These are phyloP conservation scores for Asarcornis scutulata DNA, from an alignment of 2,113 vertebrate genomes.

Conservation along the genomic window DNA sequence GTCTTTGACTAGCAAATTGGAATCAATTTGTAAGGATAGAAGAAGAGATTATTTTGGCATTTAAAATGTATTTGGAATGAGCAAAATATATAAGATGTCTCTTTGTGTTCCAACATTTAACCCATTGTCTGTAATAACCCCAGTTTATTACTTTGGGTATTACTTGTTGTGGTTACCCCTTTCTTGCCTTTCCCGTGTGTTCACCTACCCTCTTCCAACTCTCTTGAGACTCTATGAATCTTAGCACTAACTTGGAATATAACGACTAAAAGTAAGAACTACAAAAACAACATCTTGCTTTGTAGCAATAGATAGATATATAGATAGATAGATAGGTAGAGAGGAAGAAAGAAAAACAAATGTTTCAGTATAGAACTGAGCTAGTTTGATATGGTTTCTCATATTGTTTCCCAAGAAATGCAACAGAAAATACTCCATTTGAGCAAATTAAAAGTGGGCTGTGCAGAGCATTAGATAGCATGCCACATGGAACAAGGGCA, in stretches of 20 bases:
- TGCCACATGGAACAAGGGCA: not conserved
- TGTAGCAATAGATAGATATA: not conserved
- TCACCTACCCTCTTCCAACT: not conserved
- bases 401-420: not conserved
- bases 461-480: not conserved
- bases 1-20: slow-evolving; percentile 49
- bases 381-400: not conserved
- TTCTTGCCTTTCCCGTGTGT: not conserved
- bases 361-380: not conserved
- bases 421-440: not conserved
- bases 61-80: slow-evolving; percentile 19
- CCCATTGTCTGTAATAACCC: not conserved
- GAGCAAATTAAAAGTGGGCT: slow-evolving; percentile 30
- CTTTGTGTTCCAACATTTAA: not conserved
- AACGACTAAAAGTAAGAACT: not conserved
- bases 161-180: not conserved
- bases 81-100: not conserved
- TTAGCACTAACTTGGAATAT: not conserved
- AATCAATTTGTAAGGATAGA: slow-evolving; percentile 17
- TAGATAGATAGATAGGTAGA: too few species aligned
- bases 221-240: not conserved
- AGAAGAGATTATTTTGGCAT: slow-evolving; percentile 30
- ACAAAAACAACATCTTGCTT: not conserved
- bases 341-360: too few species aligned
- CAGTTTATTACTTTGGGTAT: not conserved